Evolutionary conservation across 1,140 invertebrate genomes (phyloP), one percentile per base, ranked within the genome.

Genomic region (Pogonomyrmex barbatus): DNA sequence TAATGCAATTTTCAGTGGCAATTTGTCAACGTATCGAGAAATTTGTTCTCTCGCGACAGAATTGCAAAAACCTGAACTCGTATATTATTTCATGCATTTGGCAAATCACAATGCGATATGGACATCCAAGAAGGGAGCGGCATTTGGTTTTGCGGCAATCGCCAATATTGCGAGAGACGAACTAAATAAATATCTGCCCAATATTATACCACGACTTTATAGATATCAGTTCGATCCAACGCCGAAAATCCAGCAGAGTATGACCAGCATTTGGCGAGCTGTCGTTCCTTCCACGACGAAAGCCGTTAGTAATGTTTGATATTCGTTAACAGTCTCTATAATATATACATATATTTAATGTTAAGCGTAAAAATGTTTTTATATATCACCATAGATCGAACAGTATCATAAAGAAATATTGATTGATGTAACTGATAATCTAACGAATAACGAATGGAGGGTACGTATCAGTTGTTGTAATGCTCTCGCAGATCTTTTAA

Each of bases 41-140:
- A 96, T 99, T 4, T 99, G 98, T 95, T 97, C 98, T 0, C 95
- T 99, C 14, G 98, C 98, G 1, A 98, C 98, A 5, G 98, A 99
- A 95, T 95, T 99, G 50, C 99, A 99, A 92, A 98, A 99, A 93
- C 98, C 98, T 0, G 98, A 99, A 94, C 96, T 99, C 62, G 97
- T 99, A 85, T 99, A 99, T 94, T 98, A 98, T 94, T 99, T 99
- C 93, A 98, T 99, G 97, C 97, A 99, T 94, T 95, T 99, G 79
- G 98, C 98, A 4, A 98, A 99, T 96, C 97, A 99, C 92, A 98
- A 99, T 95, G 97, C 98, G 4, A 96, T 98, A 36, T 99, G 98
- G 98, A 99, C 98, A 91, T 98, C 98, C 1, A 98, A 98, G 95
- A 97, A 97, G 96, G 98, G 98, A 47, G 98, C 98, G 54, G 98